A percentile compares a stretch with the other conserved stretches of the same genome.
Conservation (phyloP, 1,140 invertebrate genomes). For the Drosophila biarmipes region DNA sequence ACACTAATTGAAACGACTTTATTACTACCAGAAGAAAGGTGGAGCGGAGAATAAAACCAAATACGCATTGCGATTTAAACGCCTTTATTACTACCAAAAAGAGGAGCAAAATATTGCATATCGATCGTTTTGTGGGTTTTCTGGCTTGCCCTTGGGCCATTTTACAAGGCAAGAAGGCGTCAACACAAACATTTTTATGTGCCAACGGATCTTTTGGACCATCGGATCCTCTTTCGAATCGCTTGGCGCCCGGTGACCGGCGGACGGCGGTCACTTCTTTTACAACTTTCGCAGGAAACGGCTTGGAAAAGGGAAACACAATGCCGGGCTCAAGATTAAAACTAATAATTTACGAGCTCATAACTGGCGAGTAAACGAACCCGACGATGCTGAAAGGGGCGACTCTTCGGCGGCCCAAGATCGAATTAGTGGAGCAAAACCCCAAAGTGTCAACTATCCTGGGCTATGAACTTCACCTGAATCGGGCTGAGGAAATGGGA, state of each 20-base stretch:
- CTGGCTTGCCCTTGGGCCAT: slow-evolving; percentile 48
- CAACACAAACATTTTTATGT: slow-evolving; percentile 72
- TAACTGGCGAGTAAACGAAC: slow-evolving; percentile 59
- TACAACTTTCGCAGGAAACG: slow-evolving; percentile 80
- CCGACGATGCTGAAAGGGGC: slow-evolving; percentile 4
- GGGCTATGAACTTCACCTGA: slow-evolving; percentile 45
- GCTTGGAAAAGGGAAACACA: slow-evolving; percentile 58
- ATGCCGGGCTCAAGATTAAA: slow-evolving; percentile 53
- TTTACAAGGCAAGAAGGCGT: slow-evolving; percentile 66
- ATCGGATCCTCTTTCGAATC: slow-evolving; percentile 51
- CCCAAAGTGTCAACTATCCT: slow-evolving; percentile 44
- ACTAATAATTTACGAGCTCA: slow-evolving; percentile 78
- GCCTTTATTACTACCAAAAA: slow-evolving; percentile 65
- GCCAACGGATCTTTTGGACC: slow-evolving; percentile 63
- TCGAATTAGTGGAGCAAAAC: slow-evolving; percentile 26
- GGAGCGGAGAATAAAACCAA: slow-evolving; percentile 24
- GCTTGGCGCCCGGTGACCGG: slow-evolving; percentile 62
- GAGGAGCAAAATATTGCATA: slow-evolving; percentile 50
- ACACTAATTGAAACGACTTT: slow-evolving; percentile 52
- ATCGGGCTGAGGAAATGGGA: slow-evolving; percentile 3
- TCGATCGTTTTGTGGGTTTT: slow-evolving; percentile 31
- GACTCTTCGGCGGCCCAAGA: slow-evolving; percentile 16
- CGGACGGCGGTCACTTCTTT: slow-evolving; percentile 31
- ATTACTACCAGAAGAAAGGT: slow-evolving; percentile 52
- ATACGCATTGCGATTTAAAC: slow-evolving; percentile 46